These are phyloP conservation scores for Ormyrus pomaceus DNA, from an alignment of 2,888 invertebrate species.

Conservation along the genomic window DNA sequence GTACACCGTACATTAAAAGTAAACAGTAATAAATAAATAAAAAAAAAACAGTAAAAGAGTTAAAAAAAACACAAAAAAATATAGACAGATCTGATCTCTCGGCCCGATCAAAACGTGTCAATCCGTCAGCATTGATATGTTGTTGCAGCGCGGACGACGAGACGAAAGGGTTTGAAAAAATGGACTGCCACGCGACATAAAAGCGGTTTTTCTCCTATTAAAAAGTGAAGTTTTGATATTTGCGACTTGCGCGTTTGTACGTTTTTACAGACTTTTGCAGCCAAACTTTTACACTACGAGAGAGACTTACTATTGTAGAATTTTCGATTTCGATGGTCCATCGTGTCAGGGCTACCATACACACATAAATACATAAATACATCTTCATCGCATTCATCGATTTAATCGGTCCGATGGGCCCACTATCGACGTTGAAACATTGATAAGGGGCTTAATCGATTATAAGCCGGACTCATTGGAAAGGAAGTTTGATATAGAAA, in stretches of 20 bases:
- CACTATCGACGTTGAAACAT: slow-evolving; percentile 15
- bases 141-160: slow-evolving; percentile 4
- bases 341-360: slow-evolving; percentile 50
- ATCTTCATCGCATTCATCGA: slow-evolving; percentile 46
- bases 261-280: slow-evolving; percentile 63
- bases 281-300: slow-evolving; percentile 58
- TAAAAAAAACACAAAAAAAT: slow-evolving; percentile 44
- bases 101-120: slow-evolving; percentile 30
- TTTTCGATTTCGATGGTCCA: slow-evolving; percentile 52
- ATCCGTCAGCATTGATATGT: slow-evolving; percentile 12
- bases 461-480: slow-evolving; percentile 10
- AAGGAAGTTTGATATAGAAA: slow-evolving; percentile 38
- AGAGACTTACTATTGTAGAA: slow-evolving; percentile 53
- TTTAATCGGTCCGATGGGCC: slow-evolving; percentile 12
- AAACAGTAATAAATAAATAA: slow-evolving; percentile 32
- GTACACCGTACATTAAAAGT: slow-evolving; percentile 30
- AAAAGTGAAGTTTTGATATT: slow-evolving; percentile 55
- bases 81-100: slow-evolving; percentile 39
- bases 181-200: slow-evolving; percentile 45
- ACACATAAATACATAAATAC: slow-evolving; percentile 5
- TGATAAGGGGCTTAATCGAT: slow-evolving; percentile 17
- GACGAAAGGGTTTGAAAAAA: slow-evolving; percentile 35
- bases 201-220: slow-evolving; percentile 52
- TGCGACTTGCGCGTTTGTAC: slow-evolving; percentile 60
- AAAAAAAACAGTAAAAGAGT: slow-evolving; percentile 28